phyloP scores from a whole-genome alignment of 2,888 invertebrate genomes.

The Troglohyphantes excavatus region DNA sequence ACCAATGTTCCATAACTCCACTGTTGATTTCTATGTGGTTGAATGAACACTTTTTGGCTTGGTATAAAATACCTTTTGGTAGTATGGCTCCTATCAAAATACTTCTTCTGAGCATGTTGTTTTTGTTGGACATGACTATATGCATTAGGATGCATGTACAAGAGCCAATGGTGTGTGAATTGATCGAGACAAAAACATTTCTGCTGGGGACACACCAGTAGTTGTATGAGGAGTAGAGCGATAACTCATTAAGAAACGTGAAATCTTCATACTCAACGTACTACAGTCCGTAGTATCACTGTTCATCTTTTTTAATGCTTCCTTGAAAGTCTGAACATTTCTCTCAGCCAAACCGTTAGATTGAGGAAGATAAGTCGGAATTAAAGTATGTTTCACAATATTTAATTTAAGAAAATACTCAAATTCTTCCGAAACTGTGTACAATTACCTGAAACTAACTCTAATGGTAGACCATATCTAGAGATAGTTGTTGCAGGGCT shows the following conservation, averaged over 20 bases:
- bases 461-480: conserved; percentile 1
- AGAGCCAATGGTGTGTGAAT: not conserved
- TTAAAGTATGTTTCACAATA: not conserved
- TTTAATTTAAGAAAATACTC: not conserved
- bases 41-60: not conserved
- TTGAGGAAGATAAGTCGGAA: conserved; percentile 8
- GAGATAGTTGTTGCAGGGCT: conserved; percentile 1
- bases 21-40: conserved; percentile 1
- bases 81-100: conserved; percentile 23
- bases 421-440: conserved; percentile 5
- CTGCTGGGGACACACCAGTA: conserved; percentile 12
- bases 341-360: conserved; percentile 17
- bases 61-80: not conserved
- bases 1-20: conserved; percentile 7
- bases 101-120: conserved; percentile 15
- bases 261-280: not conserved
- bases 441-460: conserved; percentile 20
- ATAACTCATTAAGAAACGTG: not conserved
- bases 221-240: conserved; percentile 17
- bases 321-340: not conserved
- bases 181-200: not conserved
- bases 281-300: not conserved
- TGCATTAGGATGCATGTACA: conserved; percentile 21
- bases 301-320: not conserved
- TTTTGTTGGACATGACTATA: not conserved